Conservation (phyloP, 30 jellyfish, hydroid and myxozoan species). For the Aurelia aurita region DNA sequence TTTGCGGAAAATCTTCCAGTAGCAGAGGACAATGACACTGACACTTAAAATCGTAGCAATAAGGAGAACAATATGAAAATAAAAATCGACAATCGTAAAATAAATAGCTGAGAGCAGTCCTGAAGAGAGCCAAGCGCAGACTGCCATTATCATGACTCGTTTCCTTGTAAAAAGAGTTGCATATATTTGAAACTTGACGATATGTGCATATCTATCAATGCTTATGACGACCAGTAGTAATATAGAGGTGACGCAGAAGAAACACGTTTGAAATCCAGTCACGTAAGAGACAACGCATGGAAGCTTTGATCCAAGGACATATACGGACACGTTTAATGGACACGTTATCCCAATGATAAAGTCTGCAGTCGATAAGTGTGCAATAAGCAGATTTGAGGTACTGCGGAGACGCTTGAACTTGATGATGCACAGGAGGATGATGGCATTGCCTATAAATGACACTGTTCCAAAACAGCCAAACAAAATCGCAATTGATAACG, state of each 20-base stretch:
- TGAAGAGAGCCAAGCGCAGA: slow-evolving; percentile 9
- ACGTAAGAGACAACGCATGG: background rate
- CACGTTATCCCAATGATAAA: background rate
- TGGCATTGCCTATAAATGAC: background rate
- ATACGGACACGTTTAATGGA: slow-evolving; percentile 10
- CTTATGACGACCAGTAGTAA: slow-evolving; percentile 35
- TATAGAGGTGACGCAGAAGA: slow-evolving; percentile 36
- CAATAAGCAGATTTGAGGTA: background rate
- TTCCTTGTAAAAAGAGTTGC: background rate
- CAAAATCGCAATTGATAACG: background rate
- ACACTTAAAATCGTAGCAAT: background rate
- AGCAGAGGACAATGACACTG: background rate
- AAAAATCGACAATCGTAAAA: background rate
- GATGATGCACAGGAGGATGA: slow-evolving; percentile 5
- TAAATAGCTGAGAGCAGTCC: background rate
- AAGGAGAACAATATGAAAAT: slow-evolving; percentile 22
- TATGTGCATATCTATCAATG: slow-evolving; percentile 23
- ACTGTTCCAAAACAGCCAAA: background rate
- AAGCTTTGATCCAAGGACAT: background rate
- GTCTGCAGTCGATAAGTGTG: background rate
- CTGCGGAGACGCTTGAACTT: slow-evolving; percentile 15
- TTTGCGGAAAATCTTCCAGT: slow-evolving; percentile 15
- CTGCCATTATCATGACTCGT: background rate
- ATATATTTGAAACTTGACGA: slow-evolving; percentile 3
- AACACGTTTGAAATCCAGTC: slow-evolving; percentile 10